These are phyloP conservation scores for Caenorhabditis panamensis DNA, from an alignment of 2,888 invertebrate genomes.

Conservation along the genomic window DNA sequence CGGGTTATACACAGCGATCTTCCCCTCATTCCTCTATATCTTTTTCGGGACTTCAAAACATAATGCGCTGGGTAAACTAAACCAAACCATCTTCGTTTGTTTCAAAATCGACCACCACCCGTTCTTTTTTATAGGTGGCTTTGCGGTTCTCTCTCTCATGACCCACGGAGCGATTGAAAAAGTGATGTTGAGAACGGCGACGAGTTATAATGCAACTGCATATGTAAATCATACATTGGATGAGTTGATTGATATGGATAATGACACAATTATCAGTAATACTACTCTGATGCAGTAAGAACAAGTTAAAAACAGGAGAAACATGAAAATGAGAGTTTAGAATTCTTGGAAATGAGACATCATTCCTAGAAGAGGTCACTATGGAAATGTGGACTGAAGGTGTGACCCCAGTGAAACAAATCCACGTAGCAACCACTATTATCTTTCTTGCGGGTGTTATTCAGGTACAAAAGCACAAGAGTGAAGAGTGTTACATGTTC, in stretches of 20 bases:
- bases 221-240: conserved; percentile 66
- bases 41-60: conserved; percentile 80
- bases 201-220: conserved; percentile 65
- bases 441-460: conserved; percentile 78
- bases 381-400: conserved; percentile 66
- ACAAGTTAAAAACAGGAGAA: not conserved
- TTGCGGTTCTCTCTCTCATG: conserved; percentile 79
- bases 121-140: no score
- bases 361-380: conserved; percentile 66
- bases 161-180: conserved; percentile 79
- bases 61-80: conserved; percentile 74
- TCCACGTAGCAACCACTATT: conserved; percentile 78
- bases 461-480: conserved; percentile 58
- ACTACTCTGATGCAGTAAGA: conserved; percentile 62
- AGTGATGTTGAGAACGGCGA: conserved; percentile 68
- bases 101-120: no score
- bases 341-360: conserved; percentile 65
- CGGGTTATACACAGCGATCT: conserved; percentile 80
- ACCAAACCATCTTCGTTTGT: not conserved
- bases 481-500: not conserved
- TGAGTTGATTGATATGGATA: conserved; percentile 55
- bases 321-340: conserved; percentile 12
- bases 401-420: conserved; percentile 68
- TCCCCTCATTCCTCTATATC: conserved; percentile 80
- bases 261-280: conserved; percentile 58